These are phyloP conservation scores for Pogonophryne albipinna DNA, from an alignment of 2,797 vertebrate genomes.

Conservation along the genomic window DNA sequence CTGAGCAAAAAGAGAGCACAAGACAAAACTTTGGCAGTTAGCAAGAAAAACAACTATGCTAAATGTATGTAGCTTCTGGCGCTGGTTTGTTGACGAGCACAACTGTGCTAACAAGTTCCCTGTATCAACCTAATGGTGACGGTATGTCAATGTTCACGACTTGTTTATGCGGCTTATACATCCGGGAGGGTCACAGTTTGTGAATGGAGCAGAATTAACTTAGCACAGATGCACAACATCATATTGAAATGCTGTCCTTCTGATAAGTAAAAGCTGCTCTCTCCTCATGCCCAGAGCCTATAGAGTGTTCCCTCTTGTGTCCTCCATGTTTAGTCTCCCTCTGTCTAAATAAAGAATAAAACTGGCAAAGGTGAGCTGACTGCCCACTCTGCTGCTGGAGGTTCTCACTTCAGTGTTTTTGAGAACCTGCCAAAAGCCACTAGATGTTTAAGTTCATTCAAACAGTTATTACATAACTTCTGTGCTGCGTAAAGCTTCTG, in stretches of 20 bases:
- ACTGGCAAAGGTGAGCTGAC: slow-evolving; percentile 74
- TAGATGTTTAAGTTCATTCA: slow-evolving; percentile 75
- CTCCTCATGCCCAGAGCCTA: slow-evolving; percentile 42
- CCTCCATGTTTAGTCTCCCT: slow-evolving; percentile 73
- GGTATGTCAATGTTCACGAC: no score
- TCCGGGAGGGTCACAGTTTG: no score
- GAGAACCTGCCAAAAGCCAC: slow-evolving; percentile 79
- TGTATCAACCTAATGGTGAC: no score
- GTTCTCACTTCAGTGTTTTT: slow-evolving; percentile 77
- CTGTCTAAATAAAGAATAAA: slow-evolving; percentile 79
- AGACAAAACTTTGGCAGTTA: neutral
- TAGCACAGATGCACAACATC: neutral
- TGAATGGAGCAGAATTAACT: neutral
- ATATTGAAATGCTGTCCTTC: neutral
- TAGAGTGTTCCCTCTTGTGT: slow-evolving; percentile 60
- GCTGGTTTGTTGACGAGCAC: neutral
- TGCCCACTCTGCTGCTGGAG: slow-evolving; percentile 78
- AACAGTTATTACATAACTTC: slow-evolving; percentile 60
- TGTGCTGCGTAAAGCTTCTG: slow-evolving; percentile 46
- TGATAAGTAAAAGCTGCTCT: slow-evolving; percentile 24
- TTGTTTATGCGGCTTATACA: no score
- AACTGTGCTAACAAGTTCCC: neutral
- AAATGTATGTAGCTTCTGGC: neutral
- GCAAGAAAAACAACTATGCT: neutral
- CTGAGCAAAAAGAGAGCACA: neutral